Conservation (phyloP, 23 tunicate genomes). For the Trididemnum clinides region DNA sequence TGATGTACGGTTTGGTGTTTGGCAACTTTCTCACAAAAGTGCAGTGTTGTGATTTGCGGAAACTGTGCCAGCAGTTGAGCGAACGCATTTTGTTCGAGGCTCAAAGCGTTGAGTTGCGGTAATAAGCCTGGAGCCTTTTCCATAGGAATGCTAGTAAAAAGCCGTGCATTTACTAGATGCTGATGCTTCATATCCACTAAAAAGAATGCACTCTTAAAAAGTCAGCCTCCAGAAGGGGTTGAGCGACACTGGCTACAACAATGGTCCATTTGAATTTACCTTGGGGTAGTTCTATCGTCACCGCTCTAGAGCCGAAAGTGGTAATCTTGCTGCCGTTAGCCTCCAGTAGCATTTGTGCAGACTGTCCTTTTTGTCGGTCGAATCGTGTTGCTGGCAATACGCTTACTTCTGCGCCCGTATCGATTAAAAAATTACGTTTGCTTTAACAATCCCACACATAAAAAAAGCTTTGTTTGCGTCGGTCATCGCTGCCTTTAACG, state of each 20-base stretch:
- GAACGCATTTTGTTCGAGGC: background rate
- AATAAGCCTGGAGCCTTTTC: background rate
- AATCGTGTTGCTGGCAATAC: background rate
- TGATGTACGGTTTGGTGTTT: background rate
- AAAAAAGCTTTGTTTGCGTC: background rate
- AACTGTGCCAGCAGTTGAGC: background rate
- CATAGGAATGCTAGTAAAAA: background rate
- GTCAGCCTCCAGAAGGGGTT: background rate
- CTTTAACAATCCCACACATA: background rate
- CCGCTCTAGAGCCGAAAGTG: background rate
- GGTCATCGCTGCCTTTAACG: background rate
- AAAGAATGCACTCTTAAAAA: background rate
- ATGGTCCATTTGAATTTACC: background rate
- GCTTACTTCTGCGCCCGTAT: background rate
- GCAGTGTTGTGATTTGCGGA: too few species aligned
- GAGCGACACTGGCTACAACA: background rate
- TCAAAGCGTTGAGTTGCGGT: background rate
- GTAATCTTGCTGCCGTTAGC: background rate
- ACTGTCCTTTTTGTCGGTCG: too few species aligned
- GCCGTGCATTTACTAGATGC: too few species aligned
- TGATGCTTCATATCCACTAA: background rate
- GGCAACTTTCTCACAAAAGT: background rate
- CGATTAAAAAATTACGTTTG: background rate
- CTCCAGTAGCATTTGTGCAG: too few species aligned
- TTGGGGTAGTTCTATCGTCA: background rate